These are phyloP conservation scores for Myoxocephalus aenaeus DNA, from an alignment of 2,797 vertebrate species.

Conservation along the genomic window DNA sequence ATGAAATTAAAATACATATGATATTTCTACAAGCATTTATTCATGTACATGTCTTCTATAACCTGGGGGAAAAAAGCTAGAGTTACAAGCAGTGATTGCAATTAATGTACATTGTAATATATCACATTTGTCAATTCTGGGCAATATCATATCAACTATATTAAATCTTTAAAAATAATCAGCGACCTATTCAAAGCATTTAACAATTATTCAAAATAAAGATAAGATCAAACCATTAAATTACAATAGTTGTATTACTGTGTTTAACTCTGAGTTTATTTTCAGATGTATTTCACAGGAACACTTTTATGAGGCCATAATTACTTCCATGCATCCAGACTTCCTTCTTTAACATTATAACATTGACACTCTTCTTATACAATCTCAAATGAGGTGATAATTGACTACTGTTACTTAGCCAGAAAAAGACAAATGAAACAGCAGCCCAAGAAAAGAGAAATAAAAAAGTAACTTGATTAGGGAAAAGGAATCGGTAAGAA, in stretches of 20 bases:
- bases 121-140: background rate
- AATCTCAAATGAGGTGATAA: slow-evolving; percentile 56
- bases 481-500: slow-evolving; percentile 86
- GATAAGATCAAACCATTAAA: background rate
- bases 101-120: too few relatives aligned
- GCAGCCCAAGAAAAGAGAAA: slow-evolving; percentile 63
- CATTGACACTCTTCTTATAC: slow-evolving; percentile 21
- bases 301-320: background rate
- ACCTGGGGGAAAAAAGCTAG: background rate
- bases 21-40: background rate
- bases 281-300: slow-evolving; percentile 4
- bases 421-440: slow-evolving; percentile 57
- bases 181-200: background rate
- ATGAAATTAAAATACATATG: background rate
- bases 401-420: slow-evolving; percentile 33
- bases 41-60: background rate
- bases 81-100: too few relatives aligned
- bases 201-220: background rate
- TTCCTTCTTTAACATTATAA: slow-evolving; percentile 31
- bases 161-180: background rate
- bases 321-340: slow-evolving; percentile 19
- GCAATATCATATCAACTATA: background rate
- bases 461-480: slow-evolving; percentile 83
- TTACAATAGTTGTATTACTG: background rate
- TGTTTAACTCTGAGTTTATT: background rate